Evolutionary conservation across 2,113 vertebrate genomes (phyloP).

Genomic region (Gymnogyps californianus): DNA sequence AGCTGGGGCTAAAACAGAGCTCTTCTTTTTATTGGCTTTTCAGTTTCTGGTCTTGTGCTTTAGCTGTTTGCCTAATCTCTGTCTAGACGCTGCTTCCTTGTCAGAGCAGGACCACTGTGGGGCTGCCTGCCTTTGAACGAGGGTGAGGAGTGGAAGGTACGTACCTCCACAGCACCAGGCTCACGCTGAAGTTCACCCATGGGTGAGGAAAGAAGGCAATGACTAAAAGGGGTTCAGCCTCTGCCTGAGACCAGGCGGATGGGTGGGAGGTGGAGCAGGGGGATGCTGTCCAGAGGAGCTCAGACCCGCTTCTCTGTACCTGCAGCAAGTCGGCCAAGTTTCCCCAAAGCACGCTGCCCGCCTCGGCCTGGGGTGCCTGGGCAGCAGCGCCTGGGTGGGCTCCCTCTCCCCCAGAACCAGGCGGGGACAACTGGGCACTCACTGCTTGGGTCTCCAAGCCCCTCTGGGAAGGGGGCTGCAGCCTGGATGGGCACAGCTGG

Average conservation of each 20-base stretch:
- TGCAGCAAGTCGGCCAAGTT: rapidly evolving
- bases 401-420: not conserved
- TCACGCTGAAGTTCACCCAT: rapidly evolving
- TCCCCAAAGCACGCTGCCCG: rapidly evolving
- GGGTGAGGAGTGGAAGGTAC: not conserved
- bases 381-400: not conserved
- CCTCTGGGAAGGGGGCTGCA: not conserved
- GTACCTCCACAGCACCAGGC: not conserved
- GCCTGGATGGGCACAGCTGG: not conserved
- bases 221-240: not conserved
- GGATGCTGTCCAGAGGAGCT: not conserved
- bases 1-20: not conserved
- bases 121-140: not conserved
- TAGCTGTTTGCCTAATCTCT: not conserved
- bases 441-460: not conserved
- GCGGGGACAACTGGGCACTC: not conserved
- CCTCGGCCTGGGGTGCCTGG: rapidly evolving
- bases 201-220: not conserved
- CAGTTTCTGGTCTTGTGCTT: not conserved
- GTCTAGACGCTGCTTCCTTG: not conserved
- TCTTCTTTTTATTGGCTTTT: not conserved
- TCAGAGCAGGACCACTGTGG: not conserved
- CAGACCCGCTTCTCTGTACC: not conserved
- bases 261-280: not conserved
- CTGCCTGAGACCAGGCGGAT: no score